Evolutionary conservation across 2,888 invertebrate species (phyloP).

Genomic region (Oithona nana): DNA sequence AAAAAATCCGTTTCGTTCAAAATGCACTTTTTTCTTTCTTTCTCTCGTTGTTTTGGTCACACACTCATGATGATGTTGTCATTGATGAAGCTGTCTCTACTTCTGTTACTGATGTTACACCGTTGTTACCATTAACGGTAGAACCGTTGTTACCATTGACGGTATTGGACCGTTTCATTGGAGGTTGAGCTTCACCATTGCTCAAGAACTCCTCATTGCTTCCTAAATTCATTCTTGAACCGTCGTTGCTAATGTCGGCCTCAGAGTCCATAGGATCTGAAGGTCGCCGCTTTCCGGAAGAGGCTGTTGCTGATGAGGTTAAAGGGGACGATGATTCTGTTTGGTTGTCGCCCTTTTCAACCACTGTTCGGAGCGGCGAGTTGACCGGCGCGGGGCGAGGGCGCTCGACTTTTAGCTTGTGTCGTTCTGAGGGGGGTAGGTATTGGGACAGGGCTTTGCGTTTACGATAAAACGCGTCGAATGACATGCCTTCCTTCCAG

Average conservation of each 20-base stretch:
- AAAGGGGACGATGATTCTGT: too few species aligned
- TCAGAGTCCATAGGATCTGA: neutral
- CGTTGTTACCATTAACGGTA: neutral
- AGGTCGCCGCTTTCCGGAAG: neutral
- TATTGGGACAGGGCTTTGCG: slow-evolving; percentile 27
- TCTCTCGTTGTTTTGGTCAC: too few species aligned
- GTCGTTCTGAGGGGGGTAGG: slow-evolving; percentile 8
- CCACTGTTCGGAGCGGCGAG: neutral
- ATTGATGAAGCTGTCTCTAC: neutral
- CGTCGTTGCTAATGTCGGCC: neutral
- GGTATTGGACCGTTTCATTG: slow-evolving; percentile 4
- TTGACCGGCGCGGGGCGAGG: neutral
- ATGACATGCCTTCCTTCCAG: slow-evolving; percentile 48
- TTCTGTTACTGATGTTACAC: neutral
- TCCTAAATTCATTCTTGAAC: neutral
- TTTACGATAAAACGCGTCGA: slow-evolving; percentile 71
- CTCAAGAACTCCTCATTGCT: neutral
- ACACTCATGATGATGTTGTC: neutral
- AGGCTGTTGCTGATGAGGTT: neutral
- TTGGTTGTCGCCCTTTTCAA: neutral
- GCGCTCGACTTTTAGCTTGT: slow-evolving; percentile 11
- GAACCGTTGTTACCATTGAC: neutral
- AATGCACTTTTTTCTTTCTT: too few species aligned
- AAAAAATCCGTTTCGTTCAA: too few species aligned
- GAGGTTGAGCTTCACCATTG: slow-evolving; percentile 7